phyloP scores from a whole-genome alignment of 2,113 vertebrate genomes.

The Orycteropus afer region DNA sequence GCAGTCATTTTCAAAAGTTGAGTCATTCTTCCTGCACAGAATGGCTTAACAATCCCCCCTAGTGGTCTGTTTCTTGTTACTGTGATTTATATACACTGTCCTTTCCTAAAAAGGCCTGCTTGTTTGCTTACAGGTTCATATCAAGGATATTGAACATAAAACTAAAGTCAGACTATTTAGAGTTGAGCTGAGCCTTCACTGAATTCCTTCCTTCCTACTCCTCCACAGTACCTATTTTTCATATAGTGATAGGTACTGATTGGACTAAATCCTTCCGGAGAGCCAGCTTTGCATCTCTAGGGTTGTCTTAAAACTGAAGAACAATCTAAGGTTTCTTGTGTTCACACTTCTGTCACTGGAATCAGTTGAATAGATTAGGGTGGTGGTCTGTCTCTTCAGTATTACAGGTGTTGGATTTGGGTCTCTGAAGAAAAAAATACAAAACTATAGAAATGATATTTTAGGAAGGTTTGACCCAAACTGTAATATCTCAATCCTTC shows the following conservation, averaged over 20 bases:
- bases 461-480: conserved; percentile 38
- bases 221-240: neutral
- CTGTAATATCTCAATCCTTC: conserved; percentile 60
- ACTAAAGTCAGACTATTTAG: neutral
- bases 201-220: neutral
- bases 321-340: neutral
- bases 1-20: conserved; percentile 64
- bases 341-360: neutral
- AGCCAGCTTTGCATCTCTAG: neutral
- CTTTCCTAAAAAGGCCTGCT: neutral
- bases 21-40: conserved; percentile 58
- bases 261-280: neutral
- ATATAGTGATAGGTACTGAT: neutral
- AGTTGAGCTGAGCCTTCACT: neutral
- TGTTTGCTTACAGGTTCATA: neutral
- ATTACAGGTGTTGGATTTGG: conserved; percentile 32
- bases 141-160: neutral
- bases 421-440: conserved; percentile 7
- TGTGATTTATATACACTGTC: neutral
- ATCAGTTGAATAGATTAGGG: neutral
- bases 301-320: neutral
- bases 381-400: neutral
- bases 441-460: conserved; percentile 17
- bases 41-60: conserved; percentile 79
- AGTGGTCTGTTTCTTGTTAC: conserved; percentile 64